Evolutionary conservation across 2,113 vertebrate species (phyloP).

Genomic region (Trogon surrucura): DNA sequence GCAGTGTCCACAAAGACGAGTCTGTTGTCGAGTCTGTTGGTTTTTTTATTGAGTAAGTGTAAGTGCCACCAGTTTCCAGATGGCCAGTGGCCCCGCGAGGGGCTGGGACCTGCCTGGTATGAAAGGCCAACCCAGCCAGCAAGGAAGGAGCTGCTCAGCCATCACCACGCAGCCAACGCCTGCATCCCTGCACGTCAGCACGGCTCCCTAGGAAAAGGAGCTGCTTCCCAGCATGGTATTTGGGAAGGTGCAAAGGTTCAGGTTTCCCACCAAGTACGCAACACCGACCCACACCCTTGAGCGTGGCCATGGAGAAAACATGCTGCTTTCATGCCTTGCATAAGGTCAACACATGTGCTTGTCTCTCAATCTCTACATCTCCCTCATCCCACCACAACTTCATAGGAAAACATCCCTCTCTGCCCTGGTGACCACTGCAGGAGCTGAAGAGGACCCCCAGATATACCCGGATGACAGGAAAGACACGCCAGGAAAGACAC

Average conservation of each 20-base stretch:
- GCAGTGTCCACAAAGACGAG: neutral
- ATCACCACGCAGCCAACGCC: fast-evolving
- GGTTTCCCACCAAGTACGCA: neutral
- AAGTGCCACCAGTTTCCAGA: neutral
- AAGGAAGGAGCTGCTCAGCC: neutral
- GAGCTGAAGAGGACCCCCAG: neutral
- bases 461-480: neutral
- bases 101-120: neutral
- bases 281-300: neutral
- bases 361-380: neutral
- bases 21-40: neutral
- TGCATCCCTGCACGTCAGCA: neutral
- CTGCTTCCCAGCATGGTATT: fast-evolving
- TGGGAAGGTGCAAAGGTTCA: neutral
- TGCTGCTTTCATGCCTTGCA: neutral
- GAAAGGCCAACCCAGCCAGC: neutral
- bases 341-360: fast-evolving
- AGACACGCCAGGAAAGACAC: neutral
- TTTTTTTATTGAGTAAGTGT: neutral
- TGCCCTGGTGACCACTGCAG: fast-evolving
- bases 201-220: neutral
- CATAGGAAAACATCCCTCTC: neutral
- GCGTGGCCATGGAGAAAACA: fast-evolving
- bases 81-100: neutral
- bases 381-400: neutral